Evolutionary conservation across 2,888 invertebrate genomes (phyloP).

Genomic region (Nipponacmea schrenckii): DNA sequence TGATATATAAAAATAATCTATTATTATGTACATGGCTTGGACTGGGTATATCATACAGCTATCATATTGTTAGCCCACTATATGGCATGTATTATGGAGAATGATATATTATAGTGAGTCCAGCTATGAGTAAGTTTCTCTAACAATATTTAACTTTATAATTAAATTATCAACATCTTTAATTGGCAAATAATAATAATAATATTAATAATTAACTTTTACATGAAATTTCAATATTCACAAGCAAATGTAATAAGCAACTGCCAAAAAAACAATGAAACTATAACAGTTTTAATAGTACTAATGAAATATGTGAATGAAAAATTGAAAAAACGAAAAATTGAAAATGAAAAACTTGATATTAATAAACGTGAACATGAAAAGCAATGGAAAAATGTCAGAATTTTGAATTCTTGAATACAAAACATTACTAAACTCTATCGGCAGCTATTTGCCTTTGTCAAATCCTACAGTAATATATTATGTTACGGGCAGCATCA

Average conservation of each 20-base stretch:
- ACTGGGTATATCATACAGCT: neutral
- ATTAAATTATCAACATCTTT: neutral
- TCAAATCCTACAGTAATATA: too few relatives aligned
- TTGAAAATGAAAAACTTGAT: conserved; percentile 1
- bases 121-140: neutral
- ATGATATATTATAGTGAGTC: neutral
- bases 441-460: too few relatives aligned
- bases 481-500: too few relatives aligned
- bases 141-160: conserved; percentile 1
- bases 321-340: neutral
- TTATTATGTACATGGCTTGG: conserved; percentile 20
- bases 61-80: too few relatives aligned
- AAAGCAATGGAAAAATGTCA: neutral
- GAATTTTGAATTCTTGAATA: too few relatives aligned
- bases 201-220: neutral
- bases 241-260: conserved; percentile 4
- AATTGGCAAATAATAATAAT: neutral
- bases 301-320: conserved; percentile 4
- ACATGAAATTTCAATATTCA: too few relatives aligned
- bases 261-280: neutral
- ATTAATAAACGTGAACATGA: neutral
- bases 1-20: conserved; percentile 29
- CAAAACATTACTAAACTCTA: too few relatives aligned
- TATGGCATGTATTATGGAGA: too few relatives aligned
- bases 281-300: conserved; percentile 1